Evolutionary conservation across 1,140 invertebrate genomes (phyloP).

Genomic region (Manduca sexta): DNA sequence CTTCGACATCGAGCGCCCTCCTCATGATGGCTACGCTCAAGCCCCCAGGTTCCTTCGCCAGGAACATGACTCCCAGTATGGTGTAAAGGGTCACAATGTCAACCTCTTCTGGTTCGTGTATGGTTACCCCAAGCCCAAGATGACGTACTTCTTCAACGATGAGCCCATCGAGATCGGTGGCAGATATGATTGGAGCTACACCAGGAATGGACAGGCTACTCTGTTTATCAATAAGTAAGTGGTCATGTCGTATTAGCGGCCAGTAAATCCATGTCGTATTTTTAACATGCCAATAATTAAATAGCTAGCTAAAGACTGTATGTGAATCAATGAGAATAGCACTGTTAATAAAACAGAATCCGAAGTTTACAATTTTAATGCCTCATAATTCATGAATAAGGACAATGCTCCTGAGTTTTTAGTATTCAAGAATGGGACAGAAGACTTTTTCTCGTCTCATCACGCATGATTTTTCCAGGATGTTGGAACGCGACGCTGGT

Average conservation of each 20-base stretch:
- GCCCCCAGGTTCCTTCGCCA: conserved; percentile 88
- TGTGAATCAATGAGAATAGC: too few species aligned
- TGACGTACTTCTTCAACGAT: conserved; percentile 91
- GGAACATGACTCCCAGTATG: conserved; percentile 89
- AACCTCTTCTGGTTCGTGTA: conserved; percentile 94
- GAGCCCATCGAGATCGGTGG: conserved; percentile 86
- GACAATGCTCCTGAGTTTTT: too few species aligned
- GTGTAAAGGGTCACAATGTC: conserved; percentile 89
- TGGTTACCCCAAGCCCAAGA: conserved; percentile 92
- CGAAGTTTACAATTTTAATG: too few species aligned
- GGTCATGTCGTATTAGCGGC: too few species aligned
- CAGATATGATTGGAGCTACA: conserved; percentile 88
- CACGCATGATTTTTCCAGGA: conserved; percentile 67
- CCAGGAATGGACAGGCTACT: conserved; percentile 90
- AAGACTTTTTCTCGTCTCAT: too few species aligned
- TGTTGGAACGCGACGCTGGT: conserved; percentile 93
- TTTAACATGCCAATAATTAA: too few species aligned
- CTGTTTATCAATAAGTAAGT: conserved; percentile 88
- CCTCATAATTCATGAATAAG: too few species aligned
- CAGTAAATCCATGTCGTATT: too few species aligned
- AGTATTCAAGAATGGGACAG: too few species aligned
- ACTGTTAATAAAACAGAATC: too few species aligned
- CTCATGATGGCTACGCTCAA: conserved; percentile 87
- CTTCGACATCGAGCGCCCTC: conserved; percentile 90
- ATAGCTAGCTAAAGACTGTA: too few species aligned